phyloP scores from a whole-genome alignment of 1,140 invertebrate species.

The Papilio helenus region DNA sequence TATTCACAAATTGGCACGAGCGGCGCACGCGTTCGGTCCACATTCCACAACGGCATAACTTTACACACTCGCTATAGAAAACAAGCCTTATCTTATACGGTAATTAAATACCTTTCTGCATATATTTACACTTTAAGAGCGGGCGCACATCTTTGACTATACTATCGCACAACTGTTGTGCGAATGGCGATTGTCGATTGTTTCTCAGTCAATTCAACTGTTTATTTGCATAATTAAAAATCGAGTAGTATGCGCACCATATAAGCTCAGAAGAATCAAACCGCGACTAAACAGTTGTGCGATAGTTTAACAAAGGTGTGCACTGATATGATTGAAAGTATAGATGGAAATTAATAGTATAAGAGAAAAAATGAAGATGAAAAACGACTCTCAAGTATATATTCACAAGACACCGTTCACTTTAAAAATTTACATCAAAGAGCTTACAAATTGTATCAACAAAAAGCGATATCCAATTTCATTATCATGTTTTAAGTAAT shows the following conservation, averaged over 20 bases:
- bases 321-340: constrained; percentile 71
- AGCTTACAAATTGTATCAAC: neutral
- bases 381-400: too few relatives aligned
- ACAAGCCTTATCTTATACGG: constrained; percentile 40
- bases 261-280: too few relatives aligned
- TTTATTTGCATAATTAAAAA: too few relatives aligned
- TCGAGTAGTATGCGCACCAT: too few relatives aligned
- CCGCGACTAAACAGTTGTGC: too few relatives aligned
- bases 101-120: constrained; percentile 36
- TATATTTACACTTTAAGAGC: too few relatives aligned
- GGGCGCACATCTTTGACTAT: too few relatives aligned
- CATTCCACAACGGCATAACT: constrained; percentile 51
- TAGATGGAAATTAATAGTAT: constrained; percentile 45
- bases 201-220: too few relatives aligned
- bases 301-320: constrained; percentile 35
- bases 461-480: neutral
- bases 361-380: neutral
- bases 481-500: neutral
- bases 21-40: constrained; percentile 69
- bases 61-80: constrained; percentile 41
- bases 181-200: too few relatives aligned
- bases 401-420: too few relatives aligned
- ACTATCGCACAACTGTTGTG: too few relatives aligned
- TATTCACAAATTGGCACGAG: constrained; percentile 83
- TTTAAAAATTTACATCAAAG: too few relatives aligned